Percentiles rank a stretch among this genome's conserved stretches.
Conservation (phyloP, 2,797 vertebrate species). For the Steatocranus sp. region DNA sequence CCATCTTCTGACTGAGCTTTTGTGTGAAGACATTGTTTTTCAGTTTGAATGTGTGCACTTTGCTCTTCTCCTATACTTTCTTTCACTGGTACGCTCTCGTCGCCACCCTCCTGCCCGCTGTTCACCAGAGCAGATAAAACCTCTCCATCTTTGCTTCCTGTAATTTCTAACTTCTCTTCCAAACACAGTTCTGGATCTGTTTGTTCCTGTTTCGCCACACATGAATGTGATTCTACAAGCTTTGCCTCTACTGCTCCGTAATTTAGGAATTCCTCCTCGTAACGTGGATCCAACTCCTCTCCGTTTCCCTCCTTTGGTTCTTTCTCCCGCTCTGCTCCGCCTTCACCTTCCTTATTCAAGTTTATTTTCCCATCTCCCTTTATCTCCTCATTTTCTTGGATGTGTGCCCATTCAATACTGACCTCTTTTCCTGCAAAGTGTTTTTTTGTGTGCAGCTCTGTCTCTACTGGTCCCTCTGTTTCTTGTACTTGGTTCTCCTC, state of each 20-base stretch:
- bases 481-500: not conserved
- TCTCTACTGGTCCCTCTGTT: not conserved
- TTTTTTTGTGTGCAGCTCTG: not conserved
- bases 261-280: not conserved
- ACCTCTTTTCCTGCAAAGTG: not conserved
- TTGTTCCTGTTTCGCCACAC: not conserved
- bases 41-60: not conserved
- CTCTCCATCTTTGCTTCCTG: constrained; percentile 1
- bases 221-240: not conserved
- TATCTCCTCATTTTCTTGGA: not conserved
- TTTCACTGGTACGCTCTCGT: not conserved
- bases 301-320: not conserved
- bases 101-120: not conserved
- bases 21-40: not conserved
- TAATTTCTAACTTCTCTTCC: not conserved
- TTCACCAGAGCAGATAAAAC: constrained; percentile 11
- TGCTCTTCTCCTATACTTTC: not conserved
- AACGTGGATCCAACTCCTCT: not conserved
- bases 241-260: not conserved
- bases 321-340: not conserved
- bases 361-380: not conserved
- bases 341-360: not conserved
- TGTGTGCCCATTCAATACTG: not conserved
- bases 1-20: not conserved
- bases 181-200: not conserved